These are phyloP conservation scores for Laspeyria flexula DNA, from an alignment of 2,888 invertebrate genomes.

Conservation along the genomic window DNA sequence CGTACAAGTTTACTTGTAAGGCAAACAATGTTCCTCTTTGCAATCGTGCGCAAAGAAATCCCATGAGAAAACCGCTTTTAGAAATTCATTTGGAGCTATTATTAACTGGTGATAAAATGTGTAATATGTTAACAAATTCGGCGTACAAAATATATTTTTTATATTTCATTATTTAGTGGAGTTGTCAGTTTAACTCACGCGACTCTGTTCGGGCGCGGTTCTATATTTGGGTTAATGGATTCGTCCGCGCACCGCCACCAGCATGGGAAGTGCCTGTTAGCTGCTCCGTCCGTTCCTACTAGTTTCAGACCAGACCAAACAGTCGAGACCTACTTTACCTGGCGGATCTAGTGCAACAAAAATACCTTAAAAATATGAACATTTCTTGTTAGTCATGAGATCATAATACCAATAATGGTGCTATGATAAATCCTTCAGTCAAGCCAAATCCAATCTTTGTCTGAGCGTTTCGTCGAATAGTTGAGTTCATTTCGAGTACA, in stretches of 20 bases:
- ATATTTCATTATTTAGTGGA: conserved; percentile 27
- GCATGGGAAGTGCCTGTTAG: conserved; percentile 84
- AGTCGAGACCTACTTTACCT: conserved; percentile 39
- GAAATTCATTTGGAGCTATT: neutral
- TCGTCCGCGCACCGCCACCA: conserved; percentile 78
- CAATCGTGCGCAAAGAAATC: conserved; percentile 11
- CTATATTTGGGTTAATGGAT: conserved; percentile 86
- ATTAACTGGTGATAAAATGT: neutral
- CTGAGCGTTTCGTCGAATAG: conserved; percentile 32
- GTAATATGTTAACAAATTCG: neutral
- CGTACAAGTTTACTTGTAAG: conserved; percentile 22
- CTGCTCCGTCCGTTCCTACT: conserved; percentile 61
- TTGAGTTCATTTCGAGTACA: conserved; percentile 48
- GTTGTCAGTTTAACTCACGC: conserved; percentile 60
- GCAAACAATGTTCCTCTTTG: conserved; percentile 3
- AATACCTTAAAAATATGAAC: neutral
- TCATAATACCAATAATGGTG: neutral
- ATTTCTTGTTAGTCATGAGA: neutral
- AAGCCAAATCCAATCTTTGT: conserved; percentile 3
- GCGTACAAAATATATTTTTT: conserved; percentile 9
- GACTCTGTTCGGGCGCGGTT: conserved; percentile 75
- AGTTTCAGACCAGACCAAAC: conserved; percentile 53
- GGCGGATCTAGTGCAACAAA: conserved; percentile 6
- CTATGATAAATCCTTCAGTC: neutral
- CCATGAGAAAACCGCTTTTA: neutral